A percentile compares a stretch with the other conserved stretches of the same genome.
phyloP scores from a whole-genome alignment of 2,888 invertebrate species.

The Tridacna gigas region DNA sequence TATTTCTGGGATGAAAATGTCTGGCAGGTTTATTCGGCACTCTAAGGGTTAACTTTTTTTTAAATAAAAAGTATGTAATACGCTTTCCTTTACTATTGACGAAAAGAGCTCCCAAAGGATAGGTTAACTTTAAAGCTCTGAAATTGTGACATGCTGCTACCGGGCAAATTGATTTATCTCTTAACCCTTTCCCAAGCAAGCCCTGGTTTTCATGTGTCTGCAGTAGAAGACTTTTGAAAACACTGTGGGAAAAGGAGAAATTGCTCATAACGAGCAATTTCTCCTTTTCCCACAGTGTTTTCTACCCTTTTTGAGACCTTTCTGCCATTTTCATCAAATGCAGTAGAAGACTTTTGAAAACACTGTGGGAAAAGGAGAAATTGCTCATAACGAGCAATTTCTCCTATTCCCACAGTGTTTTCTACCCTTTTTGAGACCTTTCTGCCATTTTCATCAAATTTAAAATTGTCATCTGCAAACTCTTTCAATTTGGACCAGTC shows the following conservation, averaged over 20 bases:
- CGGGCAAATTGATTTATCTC: too few species aligned
- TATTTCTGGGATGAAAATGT: too few species aligned
- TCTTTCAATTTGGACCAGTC: too few species aligned
- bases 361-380: not conserved
- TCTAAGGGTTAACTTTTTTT: not conserved
- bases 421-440: not conserved
- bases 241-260: not conserved
- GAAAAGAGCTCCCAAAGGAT: not conserved
- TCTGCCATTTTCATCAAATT: not conserved
- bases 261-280: too few species aligned
- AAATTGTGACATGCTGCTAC: not conserved
- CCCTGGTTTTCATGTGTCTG: too few species aligned
- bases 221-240: not conserved
- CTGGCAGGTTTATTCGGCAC: too few species aligned
- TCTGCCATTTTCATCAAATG: not conserved
- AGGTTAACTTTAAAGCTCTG: not conserved
- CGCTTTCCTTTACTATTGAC: too few species aligned
- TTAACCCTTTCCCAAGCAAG: not conserved
- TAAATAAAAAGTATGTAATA: not conserved
- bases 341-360: not conserved
- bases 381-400: not conserved
- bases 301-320: not conserved
- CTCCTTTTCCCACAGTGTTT: too few species aligned
- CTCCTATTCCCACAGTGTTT: not conserved
- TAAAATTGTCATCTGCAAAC: not conserved